Conservation (phyloP, 1,140 invertebrate species). For the Drosophila orena region DNA sequence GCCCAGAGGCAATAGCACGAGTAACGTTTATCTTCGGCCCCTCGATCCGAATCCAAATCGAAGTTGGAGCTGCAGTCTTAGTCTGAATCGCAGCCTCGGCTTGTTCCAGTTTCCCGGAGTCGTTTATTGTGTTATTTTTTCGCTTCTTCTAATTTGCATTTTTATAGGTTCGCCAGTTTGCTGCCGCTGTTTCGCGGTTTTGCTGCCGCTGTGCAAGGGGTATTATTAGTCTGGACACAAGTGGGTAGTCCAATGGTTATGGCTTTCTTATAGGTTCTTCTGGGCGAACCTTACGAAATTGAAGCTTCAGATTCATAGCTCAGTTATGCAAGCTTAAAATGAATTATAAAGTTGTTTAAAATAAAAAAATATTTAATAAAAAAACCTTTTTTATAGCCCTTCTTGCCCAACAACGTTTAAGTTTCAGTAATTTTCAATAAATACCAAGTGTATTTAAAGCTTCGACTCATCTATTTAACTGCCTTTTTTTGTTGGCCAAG, state of each 20-base stretch:
- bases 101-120: conserved; percentile 56
- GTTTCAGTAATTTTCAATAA: not conserved
- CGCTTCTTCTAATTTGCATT: conserved; percentile 62
- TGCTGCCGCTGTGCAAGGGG: not conserved
- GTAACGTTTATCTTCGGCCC: conserved; percentile 47
- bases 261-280: not conserved
- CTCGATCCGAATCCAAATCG: conserved; percentile 12
- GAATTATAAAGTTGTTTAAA: too few species aligned
- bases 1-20: conserved; percentile 64
- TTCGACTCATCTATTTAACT: not conserved
- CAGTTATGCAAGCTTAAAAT: too few species aligned
- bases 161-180: conserved; percentile 32
- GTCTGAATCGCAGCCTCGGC: conserved; percentile 15
- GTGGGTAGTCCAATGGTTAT: conserved; percentile 11
- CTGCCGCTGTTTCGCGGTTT: conserved; percentile 2
- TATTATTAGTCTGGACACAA: conserved; percentile 15
- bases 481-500: conserved; percentile 6
- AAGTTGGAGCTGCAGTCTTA: conserved; percentile 8
- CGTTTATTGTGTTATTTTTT: conserved; percentile 25
- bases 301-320: not conserved
- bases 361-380: too few species aligned
- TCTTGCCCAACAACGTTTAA: too few species aligned
- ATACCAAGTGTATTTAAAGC: conserved; percentile 7
- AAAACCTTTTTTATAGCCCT: not conserved
- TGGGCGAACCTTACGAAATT: not conserved